Evolutionary conservation across 2,888 invertebrate genomes (phyloP).

Genomic region (Aelia acuminata): DNA sequence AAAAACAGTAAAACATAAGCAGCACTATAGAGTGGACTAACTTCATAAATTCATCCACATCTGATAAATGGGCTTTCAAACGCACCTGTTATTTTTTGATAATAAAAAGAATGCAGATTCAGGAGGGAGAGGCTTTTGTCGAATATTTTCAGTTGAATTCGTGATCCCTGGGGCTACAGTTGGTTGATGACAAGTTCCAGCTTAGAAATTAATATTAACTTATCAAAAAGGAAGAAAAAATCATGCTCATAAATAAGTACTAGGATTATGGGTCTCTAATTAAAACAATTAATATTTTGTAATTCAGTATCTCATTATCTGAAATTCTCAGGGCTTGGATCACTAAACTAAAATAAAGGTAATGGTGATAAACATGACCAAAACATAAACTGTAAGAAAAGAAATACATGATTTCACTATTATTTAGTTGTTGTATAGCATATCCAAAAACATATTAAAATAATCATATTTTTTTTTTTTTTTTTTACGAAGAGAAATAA

Average conservation of each 20-base stretch:
- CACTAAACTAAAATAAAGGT: not conserved
- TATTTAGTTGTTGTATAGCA: not conserved
- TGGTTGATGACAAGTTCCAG: slow-evolving; percentile 70
- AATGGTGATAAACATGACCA: not conserved
- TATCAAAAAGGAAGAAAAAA: not conserved
- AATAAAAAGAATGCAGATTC: slow-evolving; percentile 95
- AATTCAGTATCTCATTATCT: not conserved
- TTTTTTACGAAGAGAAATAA: not conserved
- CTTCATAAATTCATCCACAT: slow-evolving; percentile 50
- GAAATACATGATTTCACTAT: not conserved
- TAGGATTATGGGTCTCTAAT: not conserved
- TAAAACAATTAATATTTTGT: not conserved
- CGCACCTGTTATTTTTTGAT: slow-evolving; percentile 93
- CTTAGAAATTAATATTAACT: slow-evolving; percentile 44
- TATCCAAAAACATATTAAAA: not conserved
- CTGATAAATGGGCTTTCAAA: slow-evolving; percentile 66
- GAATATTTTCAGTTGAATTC: slow-evolving; percentile 86
- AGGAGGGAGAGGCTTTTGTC: slow-evolving; percentile 91
- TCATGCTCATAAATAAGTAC: not conserved
- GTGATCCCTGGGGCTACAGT: slow-evolving; percentile 89
- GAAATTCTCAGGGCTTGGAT: not conserved
- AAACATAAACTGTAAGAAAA: not conserved
- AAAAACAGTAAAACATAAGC: slow-evolving; percentile 55
- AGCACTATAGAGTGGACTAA: slow-evolving; percentile 39
- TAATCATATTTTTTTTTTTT: not conserved